Evolutionary conservation across 2,113 vertebrate species (phyloP).

Genomic region (Protomyctophum bolini): DNA sequence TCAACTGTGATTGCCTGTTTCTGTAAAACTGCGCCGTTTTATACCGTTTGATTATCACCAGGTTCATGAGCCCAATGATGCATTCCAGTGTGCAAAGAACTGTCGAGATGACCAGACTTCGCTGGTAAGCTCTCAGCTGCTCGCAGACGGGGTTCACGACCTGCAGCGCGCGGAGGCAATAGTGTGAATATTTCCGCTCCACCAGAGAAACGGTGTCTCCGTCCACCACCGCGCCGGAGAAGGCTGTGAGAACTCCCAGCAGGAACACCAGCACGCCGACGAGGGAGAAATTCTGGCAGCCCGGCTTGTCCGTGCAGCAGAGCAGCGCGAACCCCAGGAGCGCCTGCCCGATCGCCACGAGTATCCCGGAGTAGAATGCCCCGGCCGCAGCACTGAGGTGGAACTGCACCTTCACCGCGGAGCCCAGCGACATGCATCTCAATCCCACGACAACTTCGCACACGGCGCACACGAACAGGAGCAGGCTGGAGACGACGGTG

Average conservation of each 20-base stretch:
- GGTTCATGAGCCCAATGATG: conserved; percentile 88
- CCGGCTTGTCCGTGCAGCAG: conserved; percentile 84
- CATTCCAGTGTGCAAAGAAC: conserved; percentile 93
- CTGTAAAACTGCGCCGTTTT: conserved; percentile 85
- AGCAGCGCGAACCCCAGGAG: conserved; percentile 87
- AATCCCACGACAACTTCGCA: conserved; percentile 92
- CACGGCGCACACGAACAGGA: conserved; percentile 92
- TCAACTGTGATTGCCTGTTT: conserved; percentile 66
- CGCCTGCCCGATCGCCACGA: conserved; percentile 86
- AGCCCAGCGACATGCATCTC: conserved; percentile 89
- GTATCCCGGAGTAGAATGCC: conserved; percentile 92
- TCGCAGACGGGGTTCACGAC: conserved; percentile 80
- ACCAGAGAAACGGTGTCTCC: conserved; percentile 92
- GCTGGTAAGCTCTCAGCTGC: conserved; percentile 89
- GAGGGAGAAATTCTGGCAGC: conserved; percentile 90
- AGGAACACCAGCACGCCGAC: conserved; percentile 90
- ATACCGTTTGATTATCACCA: conserved; percentile 88
- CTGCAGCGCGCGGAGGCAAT: conserved; percentile 80
- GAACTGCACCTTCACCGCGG: conserved; percentile 88
- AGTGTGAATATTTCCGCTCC: conserved; percentile 91
- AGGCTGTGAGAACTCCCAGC: conserved; percentile 91
- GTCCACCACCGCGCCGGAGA: conserved; percentile 94
- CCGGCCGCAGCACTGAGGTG: conserved; percentile 87
- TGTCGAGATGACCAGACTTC: conserved; percentile 89
- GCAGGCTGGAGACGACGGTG: conserved; percentile 90